Evolutionary conservation across 2,113 vertebrate species (phyloP), one percentile per base, ranked within the genome.

Genomic region (Chloroceryle aenea): DNA sequence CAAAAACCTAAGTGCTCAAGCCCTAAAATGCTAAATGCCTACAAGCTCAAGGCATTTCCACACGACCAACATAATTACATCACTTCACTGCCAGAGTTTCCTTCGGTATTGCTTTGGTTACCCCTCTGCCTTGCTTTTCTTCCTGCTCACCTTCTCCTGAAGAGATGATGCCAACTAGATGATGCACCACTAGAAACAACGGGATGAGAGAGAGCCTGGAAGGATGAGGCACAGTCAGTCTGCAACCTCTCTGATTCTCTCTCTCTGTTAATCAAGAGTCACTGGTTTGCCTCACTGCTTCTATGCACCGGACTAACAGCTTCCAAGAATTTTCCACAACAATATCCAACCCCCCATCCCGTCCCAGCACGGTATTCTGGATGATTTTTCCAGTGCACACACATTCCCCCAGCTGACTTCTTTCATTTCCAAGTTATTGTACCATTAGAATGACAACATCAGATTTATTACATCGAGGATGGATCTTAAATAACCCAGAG

Each of bases 391-490:
- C 96, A 96, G 95, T 5, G 53, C 79, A 52, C 61, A 48, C 71
- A 81, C 4, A 87, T 85, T 94, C 64, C 81, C 89, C 40, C 84
- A 95, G 93, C 85, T 95, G 94, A 94, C 90, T 96, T 25, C 85
- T 91, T 88, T 94, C 58, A 69, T 74, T 95, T 95, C 91, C 94
- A 97, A 97, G 89, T 93, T 92, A 84, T 29, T 93, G 72, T 90
- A 88, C 73, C 71, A 63, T 80, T 76, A 83, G 81, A 77, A 79
- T 9, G 83, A 96, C 95, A 94, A 55, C 67, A 56, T 27, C n/a
- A 87, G 93, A 96, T 97, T 94, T 92, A 95, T 67, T 30, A 76
- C 73, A 52, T 25, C 0, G 30, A 52, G 32, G 93, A 84, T 3
- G 4, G 63, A 94, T 92, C 83, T 80, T 91, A 94, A 97, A 95